Percentiles rank a stretch among this genome's conserved stretches.
These are phyloP conservation scores for Drosophila dives DNA, from an alignment of 2,888 invertebrate species.

Conservation along the genomic window DNA sequence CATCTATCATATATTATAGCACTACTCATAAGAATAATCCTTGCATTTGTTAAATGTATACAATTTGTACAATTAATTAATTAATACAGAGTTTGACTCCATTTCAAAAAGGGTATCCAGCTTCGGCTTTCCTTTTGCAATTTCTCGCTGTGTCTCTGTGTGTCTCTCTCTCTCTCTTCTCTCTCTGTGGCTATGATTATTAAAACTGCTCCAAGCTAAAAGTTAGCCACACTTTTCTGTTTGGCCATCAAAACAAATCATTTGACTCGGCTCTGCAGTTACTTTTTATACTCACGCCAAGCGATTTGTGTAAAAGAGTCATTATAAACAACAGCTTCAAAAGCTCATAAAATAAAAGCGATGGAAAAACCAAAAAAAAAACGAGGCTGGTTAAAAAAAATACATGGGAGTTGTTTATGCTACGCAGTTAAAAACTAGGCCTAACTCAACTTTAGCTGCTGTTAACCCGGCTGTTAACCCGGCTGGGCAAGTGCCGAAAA, in stretches of 20 bases:
- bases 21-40: too few species aligned
- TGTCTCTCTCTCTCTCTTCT: neutral
- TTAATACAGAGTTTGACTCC: neutral
- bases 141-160: neutral
- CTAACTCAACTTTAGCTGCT: constrained; percentile 33
- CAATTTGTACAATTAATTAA: too few species aligned
- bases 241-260: neutral
- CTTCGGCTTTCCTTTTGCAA: neutral
- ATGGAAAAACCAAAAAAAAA: neutral
- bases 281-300: neutral
- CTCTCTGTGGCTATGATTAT: neutral
- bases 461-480: constrained; percentile 42
- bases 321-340: neutral
- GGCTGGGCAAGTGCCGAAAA: constrained; percentile 69
- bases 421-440: constrained; percentile 25
- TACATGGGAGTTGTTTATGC: constrained; percentile 6
- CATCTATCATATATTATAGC: too few species aligned
- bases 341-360: neutral
- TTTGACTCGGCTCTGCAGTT: neutral
- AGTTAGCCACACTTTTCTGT: neutral
- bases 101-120: neutral
- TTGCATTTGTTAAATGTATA: too few species aligned
- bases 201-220: neutral
- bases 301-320: constrained; percentile 2
- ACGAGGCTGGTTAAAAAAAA: neutral